phyloP scores from a whole-genome alignment of 1,140 invertebrate species.

The Plutomurus gul region DNA sequence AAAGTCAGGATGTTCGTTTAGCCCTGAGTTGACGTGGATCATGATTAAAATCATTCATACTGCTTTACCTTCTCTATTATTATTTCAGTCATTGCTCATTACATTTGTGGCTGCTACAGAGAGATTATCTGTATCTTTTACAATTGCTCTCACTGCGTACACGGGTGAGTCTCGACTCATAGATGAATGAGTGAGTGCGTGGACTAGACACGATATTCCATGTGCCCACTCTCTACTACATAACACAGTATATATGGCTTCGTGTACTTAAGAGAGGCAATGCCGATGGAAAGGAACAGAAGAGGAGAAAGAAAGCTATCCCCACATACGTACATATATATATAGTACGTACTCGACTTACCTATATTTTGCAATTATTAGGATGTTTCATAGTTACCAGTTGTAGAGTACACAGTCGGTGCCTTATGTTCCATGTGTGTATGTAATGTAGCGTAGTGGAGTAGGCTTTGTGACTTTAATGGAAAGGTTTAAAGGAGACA shows the following conservation, averaged over 20 bases:
- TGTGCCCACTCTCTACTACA: too few relatives aligned
- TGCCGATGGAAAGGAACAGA: not conserved
- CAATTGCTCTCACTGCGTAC: not conserved
- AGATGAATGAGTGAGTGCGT: not conserved
- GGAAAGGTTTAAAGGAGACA: not conserved
- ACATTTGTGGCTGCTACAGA: too few relatives aligned
- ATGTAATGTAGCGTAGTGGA: not conserved
- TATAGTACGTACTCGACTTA: not conserved
- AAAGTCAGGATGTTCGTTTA: slow-evolving; percentile 39
- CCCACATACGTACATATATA: too few relatives aligned
- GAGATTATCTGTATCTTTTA: slow-evolving; percentile 32
- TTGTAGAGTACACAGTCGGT: not conserved
- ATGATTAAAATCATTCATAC: slow-evolving; percentile 39
- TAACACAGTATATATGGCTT: not conserved
- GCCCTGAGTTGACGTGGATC: slow-evolving; percentile 30
- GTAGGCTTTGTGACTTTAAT: not conserved
- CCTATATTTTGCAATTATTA: slow-evolving; percentile 20
- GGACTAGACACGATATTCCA: too few relatives aligned
- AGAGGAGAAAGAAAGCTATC: slow-evolving; percentile 22
- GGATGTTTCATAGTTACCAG: not conserved
- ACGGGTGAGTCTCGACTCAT: not conserved
- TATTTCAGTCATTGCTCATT: slow-evolving; percentile 44
- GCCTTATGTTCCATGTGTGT: too few relatives aligned
- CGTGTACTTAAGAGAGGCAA: too few relatives aligned
- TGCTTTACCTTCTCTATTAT: slow-evolving; percentile 37